Conservation (phyloP, 1,140 invertebrate species). For the Samia ricini region DNA sequence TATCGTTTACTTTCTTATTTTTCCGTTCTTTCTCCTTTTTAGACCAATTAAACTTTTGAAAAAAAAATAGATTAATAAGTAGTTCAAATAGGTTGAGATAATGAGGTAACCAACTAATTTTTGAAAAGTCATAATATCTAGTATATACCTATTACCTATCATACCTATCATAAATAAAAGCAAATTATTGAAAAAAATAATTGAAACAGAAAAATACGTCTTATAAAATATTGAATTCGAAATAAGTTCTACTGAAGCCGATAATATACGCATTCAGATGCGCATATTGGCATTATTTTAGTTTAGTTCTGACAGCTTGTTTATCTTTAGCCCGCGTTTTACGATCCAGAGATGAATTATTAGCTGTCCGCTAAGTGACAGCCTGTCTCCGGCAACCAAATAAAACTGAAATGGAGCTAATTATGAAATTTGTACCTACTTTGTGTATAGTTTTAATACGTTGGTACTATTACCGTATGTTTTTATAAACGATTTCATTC, state of each 20-base stretch:
- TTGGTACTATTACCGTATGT: neutral
- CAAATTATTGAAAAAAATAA: neutral
- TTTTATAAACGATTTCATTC: neutral
- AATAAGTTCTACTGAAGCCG: neutral
- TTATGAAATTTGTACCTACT: conserved; percentile 4
- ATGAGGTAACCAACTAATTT: no score
- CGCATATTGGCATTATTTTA: conserved; percentile 34
- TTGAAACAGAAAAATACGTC: neutral
- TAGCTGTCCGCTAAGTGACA: conserved; percentile 59
- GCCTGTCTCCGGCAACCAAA: conserved; percentile 62
- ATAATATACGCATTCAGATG: neutral
- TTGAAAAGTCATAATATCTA: no score
- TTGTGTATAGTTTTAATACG: neutral
- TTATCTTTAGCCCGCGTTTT: conserved; percentile 69
- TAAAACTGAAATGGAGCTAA: conserved; percentile 37
- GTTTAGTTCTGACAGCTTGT: conserved; percentile 56
- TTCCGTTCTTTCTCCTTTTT: no score
- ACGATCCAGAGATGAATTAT: conserved; percentile 64
- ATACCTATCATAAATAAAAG: no score
- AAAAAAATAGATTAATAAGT: no score
- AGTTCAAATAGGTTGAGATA: no score
- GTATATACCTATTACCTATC: no score
- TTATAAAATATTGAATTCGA: neutral
- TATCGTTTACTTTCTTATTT: no score
- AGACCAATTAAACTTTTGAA: no score